Evolutionary conservation across 2,888 invertebrate species (phyloP), one percentile per base, ranked within the genome.

Genomic region (Spilosoma lubricipeda): DNA sequence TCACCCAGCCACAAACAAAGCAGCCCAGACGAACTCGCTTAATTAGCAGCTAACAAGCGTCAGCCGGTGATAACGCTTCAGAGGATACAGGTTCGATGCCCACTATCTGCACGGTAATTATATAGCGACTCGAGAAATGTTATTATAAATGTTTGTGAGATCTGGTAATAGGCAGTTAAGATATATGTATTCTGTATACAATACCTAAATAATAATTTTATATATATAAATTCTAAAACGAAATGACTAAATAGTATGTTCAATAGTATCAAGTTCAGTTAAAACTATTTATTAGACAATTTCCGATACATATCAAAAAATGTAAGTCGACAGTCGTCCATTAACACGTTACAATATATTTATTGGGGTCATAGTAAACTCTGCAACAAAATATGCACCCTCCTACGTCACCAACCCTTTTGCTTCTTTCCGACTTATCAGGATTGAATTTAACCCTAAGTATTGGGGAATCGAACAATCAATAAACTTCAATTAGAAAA

Each of bases 401-500:
- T 67, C 30, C 13, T 8, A 33, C 27, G 18, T n/a, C 69, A 36
- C 27, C 33, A 39, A 67, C 71, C 42, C 68, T 63, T 42, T 48
- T 45, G 59, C 42, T 45, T 66, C 65, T 69, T 59, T 66, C 69
- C 7, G n/a, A 67, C 65, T 70, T 70, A 42, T 30, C 66, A 30
- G 33, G 65, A 63, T 68, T 66, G 52, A 45, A 27, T 65, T 68
- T 66, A 52, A 48, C 75, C 63, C 67, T 67, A 27, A 70, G 73
- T 64, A 67, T 65, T 39, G 42, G 71, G 64, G 67, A 27, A 65
- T 67, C 48, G 20, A 15, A 67, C 64, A 74, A 70, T 72, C 75
- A 72, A 72, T 75, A 73, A 52, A 67, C 52, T 76, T 73, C 72
- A 73, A 76, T 72, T 76, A 73, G 30, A 67, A 67, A 75, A 73